Evolutionary conservation across 1,140 invertebrate genomes (phyloP), one percentile per base, ranked within the genome.

Genomic region (Papilio polytes): DNA sequence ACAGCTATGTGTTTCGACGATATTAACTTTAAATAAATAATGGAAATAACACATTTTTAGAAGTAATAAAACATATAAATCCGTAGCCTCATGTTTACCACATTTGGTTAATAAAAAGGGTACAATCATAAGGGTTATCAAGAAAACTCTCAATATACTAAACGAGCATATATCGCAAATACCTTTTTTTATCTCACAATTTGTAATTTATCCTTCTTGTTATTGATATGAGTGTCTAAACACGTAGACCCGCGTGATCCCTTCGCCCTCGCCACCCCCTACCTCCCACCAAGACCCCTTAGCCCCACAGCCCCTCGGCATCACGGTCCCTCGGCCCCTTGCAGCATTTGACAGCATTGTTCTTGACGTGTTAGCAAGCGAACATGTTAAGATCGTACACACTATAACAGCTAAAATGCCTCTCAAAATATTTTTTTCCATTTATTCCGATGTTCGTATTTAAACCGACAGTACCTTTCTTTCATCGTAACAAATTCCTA

Each of bases 341-440:
- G 22, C 59, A 63, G 59, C 10, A 63, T 63, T 63, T 63, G 59
- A 63, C 59, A 15, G 59, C n/a, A 63, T 63, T 26, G 22, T 63
- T 63, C 20, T 63, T 26, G 22, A 63, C 59, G 22, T 26, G 59
- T 26, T 22, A 63, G 59, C 59, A 4, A 56, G 53, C n/a, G 20
- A 63, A 2, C 20, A 26, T 10, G 20, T 63, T n/a, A n/a, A 63
- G 59, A 26, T 10, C 59, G 59, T 63, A 13, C 20, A 20, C n/a
- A 56, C 51, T 15, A n/a, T 15, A 7, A 56, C 0, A 56, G 13
- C 51, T 56, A 18, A 18, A 56, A 6, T 48, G 9, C 12, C 7
- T 48, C 12, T 48, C 46, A 7, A 48, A 12, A 48, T 12, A 12
- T 48, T 1, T 48, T 48, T 48, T 13, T 12, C 12, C 1, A 12